A percentile compares a stretch with the other conserved stretches of the same genome.
Conservation (phyloP, 2,797 vertebrate species). For the Calcarius lapponicus region DNA sequence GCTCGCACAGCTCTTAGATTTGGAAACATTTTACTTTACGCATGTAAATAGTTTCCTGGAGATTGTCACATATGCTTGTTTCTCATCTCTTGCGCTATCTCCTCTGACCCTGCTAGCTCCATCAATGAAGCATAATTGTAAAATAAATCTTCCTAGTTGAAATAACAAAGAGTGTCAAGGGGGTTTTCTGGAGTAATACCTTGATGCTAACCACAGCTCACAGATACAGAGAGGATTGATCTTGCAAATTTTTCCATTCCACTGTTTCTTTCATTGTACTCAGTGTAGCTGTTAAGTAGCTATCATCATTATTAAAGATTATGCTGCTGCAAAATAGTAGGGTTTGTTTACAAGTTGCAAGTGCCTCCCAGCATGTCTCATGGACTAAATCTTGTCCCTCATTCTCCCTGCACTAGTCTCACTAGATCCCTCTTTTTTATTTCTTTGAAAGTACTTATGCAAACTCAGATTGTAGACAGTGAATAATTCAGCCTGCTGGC, state of each 20-base stretch:
- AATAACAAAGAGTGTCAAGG: not conserved
- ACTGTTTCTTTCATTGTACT: not conserved
- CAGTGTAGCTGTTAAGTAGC: not conserved
- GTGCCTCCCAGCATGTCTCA: not conserved
- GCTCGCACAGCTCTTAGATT: not conserved
- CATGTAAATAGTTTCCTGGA: not conserved
- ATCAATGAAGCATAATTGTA: not conserved
- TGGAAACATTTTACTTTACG: not conserved
- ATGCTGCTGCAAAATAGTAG: not conserved
- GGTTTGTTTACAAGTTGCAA: not conserved
- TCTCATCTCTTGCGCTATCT: constrained; percentile 2
- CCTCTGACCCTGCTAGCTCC: constrained; percentile 23
- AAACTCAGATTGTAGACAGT: not conserved
- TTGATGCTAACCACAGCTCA: not conserved
- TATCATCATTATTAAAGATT: not conserved
- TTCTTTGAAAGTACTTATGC: not conserved
- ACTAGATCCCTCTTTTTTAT: not conserved
- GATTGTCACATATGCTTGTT: not conserved
- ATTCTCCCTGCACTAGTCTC: not conserved
- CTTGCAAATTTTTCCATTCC: not conserved
- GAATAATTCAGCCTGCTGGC: not conserved
- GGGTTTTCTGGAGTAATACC: not conserved
- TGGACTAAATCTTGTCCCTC: not conserved
- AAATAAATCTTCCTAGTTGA: not conserved
- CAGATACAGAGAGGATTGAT: not conserved